Conservation (phyloP, 2,113 vertebrate genomes). For the Gambusia holbrooki region DNA sequence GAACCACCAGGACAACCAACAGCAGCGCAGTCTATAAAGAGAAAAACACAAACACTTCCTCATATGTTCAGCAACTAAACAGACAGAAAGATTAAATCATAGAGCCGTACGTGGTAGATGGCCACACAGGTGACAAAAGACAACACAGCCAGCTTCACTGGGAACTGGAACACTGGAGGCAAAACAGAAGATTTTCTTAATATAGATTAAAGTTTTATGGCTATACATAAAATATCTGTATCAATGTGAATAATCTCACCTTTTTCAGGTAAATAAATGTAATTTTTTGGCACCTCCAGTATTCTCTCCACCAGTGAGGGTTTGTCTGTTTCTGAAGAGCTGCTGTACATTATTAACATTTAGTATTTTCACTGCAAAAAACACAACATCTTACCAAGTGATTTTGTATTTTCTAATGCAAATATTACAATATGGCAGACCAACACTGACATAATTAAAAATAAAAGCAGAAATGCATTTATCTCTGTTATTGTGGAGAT, state of each 20-base stretch:
- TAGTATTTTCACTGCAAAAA: too few species aligned
- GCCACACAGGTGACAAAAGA: conserved; percentile 78
- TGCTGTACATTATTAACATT: conserved; percentile 19
- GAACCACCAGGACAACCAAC: conserved; percentile 81
- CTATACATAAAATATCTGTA: background rate
- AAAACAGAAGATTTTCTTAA: background rate
- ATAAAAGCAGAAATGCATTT: too few species aligned
- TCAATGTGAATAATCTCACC: conserved; percentile 40
- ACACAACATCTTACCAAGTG: too few species aligned
- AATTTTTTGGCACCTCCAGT: conserved; percentile 61
- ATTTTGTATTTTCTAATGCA: too few species aligned
- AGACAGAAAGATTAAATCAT: background rate
- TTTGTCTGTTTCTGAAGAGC: conserved; percentile 54
- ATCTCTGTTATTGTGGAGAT: too few species aligned
- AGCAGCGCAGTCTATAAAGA: conserved; percentile 83
- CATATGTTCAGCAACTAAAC: background rate
- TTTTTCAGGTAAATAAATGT: conserved; percentile 74
- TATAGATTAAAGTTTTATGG: background rate
- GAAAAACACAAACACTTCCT: background rate
- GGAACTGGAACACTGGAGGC: conserved; percentile 84
- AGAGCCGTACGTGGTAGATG: conserved; percentile 85
- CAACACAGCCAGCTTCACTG: conserved; percentile 82
- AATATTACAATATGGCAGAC: too few species aligned
- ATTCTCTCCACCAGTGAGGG: conserved; percentile 59
- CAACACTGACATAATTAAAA: too few species aligned